These are phyloP conservation scores for Temnopleurus reevesii DNA, from an alignment of 53 echinoderm and acorn worm species.

Conservation along the genomic window DNA sequence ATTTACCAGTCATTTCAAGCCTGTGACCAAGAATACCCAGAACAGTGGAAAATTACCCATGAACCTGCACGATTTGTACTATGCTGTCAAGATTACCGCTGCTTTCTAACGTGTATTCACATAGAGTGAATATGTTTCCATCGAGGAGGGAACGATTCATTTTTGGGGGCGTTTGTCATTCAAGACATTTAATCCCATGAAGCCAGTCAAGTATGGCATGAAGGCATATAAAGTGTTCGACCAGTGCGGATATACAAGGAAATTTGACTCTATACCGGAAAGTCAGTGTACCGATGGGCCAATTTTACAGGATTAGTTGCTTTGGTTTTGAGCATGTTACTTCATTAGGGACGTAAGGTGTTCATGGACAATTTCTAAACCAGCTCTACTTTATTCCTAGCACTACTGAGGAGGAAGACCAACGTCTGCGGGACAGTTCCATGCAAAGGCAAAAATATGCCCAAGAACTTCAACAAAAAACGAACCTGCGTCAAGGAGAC, in stretches of 20 bases:
- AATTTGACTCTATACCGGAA: conserved; percentile 20
- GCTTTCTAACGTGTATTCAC: background rate
- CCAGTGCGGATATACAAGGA: conserved; percentile 8
- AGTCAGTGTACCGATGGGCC: background rate
- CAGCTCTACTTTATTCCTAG: background rate
- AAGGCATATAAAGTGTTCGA: conserved; percentile 32
- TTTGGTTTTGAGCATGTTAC: background rate
- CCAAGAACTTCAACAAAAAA: background rate
- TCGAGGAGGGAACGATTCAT: background rate
- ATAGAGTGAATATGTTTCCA: background rate
- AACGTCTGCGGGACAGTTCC: conserved; percentile 18
- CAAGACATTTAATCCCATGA: background rate
- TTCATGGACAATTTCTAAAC: conserved; percentile 29
- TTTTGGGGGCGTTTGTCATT: background rate
- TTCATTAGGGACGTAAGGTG: background rate
- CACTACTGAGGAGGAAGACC: background rate
- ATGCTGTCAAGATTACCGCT: background rate
- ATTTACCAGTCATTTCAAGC: too few species aligned
- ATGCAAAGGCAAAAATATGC: background rate
- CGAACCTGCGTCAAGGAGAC: background rate
- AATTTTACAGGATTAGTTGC: background rate
- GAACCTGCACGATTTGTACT: too few species aligned
- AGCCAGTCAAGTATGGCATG: conserved; percentile 43
- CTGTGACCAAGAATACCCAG: too few species aligned
- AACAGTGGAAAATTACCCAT: too few species aligned